These are phyloP conservation scores for Epinotia ramella DNA, from an alignment of 2,888 invertebrate genomes.

Conservation along the genomic window DNA sequence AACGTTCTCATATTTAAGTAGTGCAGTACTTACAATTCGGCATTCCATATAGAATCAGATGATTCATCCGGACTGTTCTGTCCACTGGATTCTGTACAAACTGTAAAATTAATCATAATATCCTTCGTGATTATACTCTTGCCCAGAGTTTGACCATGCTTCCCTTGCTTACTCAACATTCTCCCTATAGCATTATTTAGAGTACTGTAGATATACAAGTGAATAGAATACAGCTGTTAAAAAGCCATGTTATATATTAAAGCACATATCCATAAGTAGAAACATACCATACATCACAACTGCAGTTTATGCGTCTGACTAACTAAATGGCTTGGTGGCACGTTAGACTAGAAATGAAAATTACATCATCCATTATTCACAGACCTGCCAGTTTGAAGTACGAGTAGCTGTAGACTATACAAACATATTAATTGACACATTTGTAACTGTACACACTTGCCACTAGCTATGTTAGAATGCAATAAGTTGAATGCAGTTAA, in stretches of 20 bases:
- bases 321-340: neutral
- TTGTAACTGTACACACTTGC: neutral
- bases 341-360: neutral
- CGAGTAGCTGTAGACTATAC: neutral
- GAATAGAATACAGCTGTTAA: no score
- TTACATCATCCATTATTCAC: neutral
- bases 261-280: neutral
- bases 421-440: constrained; percentile 5
- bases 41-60: no score
- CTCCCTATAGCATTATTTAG: no score
- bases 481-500: neutral
- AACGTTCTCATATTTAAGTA: no score
- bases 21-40: no score
- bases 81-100: no score
- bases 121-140: no score
- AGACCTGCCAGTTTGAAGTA: neutral
- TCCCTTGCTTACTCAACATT: no score
- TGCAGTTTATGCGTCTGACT: neutral
- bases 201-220: no score
- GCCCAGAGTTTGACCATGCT: no score
- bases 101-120: no score
- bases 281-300: neutral
- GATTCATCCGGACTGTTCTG: no score
- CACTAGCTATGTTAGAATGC: neutral
- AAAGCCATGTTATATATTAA: neutral